Conservation (phyloP, 2,797 vertebrate species). For the Oceanodroma leucorhoa region DNA sequence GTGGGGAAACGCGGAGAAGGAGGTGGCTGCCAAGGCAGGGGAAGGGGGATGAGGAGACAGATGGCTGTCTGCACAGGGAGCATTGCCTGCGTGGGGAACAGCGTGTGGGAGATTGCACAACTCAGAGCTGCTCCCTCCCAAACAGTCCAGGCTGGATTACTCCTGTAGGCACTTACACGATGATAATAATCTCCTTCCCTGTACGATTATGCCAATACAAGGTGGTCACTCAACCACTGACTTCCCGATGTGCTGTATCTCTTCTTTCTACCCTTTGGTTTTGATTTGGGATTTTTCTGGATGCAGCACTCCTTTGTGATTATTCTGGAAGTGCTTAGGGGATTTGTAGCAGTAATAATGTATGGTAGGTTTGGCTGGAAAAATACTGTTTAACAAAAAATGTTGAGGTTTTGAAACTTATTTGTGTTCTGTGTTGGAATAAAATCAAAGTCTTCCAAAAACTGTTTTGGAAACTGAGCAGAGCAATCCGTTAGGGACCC, state of each 20-base stretch:
- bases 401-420: slow-evolving; percentile 17
- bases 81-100: not conserved
- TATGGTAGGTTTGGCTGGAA: slow-evolving; percentile 14
- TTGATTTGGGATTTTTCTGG: slow-evolving; percentile 9
- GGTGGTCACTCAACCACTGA: not conserved
- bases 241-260: not conserved
- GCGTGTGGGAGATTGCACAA: not conserved
- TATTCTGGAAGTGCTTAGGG: slow-evolving; percentile 7
- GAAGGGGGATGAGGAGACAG: not conserved
- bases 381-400: slow-evolving; percentile 24
- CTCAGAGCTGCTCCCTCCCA: not conserved
- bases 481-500: not conserved
- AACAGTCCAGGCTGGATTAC: not conserved
- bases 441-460: slow-evolving; percentile 46
- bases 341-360: not conserved
- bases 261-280: not conserved
- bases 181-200: not conserved
- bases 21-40: not conserved
- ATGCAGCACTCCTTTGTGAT: not conserved
- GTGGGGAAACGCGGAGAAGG: not conserved
- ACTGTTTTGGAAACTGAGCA: not conserved
- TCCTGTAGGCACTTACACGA: not conserved
- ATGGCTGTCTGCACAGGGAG: not conserved
- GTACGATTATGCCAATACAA: not conserved
- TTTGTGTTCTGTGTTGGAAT: slow-evolving; percentile 2